Conservation (phyloP, 2,797 vertebrate species). For the Tapirus indicus region DNA sequence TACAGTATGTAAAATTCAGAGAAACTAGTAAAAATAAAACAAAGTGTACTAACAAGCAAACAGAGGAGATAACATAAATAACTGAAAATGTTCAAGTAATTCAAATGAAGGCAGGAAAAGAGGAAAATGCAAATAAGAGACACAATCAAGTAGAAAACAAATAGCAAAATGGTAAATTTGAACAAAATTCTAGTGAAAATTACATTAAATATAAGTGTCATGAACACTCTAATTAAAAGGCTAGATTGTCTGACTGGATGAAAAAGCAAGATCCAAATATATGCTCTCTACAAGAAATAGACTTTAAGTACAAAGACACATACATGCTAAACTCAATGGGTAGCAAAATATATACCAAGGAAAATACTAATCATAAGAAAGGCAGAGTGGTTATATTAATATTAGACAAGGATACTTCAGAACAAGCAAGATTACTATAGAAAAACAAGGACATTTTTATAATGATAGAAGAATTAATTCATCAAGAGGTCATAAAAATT, state of each 20-base stretch:
- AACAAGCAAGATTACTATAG: background rate
- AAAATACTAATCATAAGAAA: background rate
- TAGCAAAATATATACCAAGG: background rate
- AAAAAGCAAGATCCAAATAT: background rate
- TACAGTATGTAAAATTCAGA: background rate
- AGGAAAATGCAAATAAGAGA: background rate
- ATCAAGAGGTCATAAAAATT: background rate
- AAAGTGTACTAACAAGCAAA: background rate
- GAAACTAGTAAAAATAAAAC: conserved; percentile 4
- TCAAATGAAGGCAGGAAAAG: background rate
- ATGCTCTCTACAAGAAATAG: background rate
- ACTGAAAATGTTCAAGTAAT: background rate
- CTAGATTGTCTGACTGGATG: background rate
- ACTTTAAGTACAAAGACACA: background rate
- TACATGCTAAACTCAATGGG: background rate
- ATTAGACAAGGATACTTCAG: background rate
- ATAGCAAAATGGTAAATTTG: background rate
- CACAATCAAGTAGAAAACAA: background rate
- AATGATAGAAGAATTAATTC: background rate
- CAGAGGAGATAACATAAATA: background rate
- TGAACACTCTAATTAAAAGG: background rate
- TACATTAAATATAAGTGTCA: background rate
- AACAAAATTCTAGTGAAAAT: background rate
- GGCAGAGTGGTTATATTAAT: background rate
- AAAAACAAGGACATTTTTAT: conserved; percentile 8